Conservation (phyloP, 2,888 invertebrate species). For the Caenorhabditis doughertyi region DNA sequence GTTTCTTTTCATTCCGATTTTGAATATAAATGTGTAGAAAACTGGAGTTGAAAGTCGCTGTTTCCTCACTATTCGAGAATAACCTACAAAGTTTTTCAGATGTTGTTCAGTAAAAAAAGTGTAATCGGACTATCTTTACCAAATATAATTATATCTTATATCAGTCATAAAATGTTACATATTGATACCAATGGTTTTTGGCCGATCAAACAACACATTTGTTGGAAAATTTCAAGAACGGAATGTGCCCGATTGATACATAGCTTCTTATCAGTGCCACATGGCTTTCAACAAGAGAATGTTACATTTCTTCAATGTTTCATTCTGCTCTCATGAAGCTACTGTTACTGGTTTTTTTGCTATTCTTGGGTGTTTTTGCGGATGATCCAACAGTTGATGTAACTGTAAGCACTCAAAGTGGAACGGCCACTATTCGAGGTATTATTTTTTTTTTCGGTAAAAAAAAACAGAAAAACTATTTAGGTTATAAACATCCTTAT, state of each 20-base stretch:
- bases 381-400: constrained; percentile 60
- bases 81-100: no score
- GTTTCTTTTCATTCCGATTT: neutral
- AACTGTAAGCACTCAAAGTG: constrained; percentile 27
- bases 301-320: constrained; percentile 21
- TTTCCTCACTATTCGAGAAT: no score
- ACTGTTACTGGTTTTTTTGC: constrained; percentile 31
- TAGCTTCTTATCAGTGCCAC: constrained; percentile 46
- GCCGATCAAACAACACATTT: constrained; percentile 22
- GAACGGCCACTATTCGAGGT: constrained; percentile 64
- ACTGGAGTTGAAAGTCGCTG: no score
- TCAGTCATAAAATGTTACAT: no score
- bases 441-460: neutral
- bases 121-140: no score
- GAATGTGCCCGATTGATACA: constrained; percentile 26
- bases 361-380: neutral
- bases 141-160: no score
- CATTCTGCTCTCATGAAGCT: constrained; percentile 53
- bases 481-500: constrained; percentile 62
- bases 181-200: constrained; percentile 19
- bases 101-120: no score
- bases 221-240: constrained; percentile 17
- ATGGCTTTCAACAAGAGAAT: constrained; percentile 28
- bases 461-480: neutral
- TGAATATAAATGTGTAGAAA: neutral